phyloP scores from a whole-genome alignment of 2,797 vertebrate genomes.

The Halcyon smyrnensis region DNA sequence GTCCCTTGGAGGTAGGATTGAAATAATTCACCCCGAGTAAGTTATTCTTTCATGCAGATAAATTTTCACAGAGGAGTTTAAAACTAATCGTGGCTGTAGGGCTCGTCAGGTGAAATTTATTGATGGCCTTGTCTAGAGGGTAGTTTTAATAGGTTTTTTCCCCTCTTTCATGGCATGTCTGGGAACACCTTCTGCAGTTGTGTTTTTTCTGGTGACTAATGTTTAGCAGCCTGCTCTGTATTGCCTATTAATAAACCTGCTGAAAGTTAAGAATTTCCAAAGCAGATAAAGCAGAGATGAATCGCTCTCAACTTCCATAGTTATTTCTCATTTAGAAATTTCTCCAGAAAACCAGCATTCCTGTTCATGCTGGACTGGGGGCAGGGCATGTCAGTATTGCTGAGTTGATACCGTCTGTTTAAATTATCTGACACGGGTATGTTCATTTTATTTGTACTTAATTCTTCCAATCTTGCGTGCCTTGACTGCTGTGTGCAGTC shows the following conservation, averaged over 20 bases:
- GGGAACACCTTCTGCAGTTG: neutral
- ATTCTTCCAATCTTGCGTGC: neutral
- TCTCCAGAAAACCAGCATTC: neutral
- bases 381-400: neutral
- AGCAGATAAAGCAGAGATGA: neutral
- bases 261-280: neutral
- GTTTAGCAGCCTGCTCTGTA: neutral
- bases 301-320: neutral
- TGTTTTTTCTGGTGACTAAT: neutral
- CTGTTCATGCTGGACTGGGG: neutral
- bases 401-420: neutral
- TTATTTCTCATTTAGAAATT: neutral
- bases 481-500: conserved; percentile 22
- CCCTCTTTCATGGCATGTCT: fast-evolving
- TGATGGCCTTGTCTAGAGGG: neutral
- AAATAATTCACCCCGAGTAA: neutral
- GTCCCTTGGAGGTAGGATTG: neutral
- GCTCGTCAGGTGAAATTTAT: neutral
- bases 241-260: neutral
- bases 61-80: neutral
- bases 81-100: fast-evolving
- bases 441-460: neutral
- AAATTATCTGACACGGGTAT: neutral
- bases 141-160: neutral
- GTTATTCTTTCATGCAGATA: neutral